Percentiles rank a stretch among this genome's conserved stretches.
These are phyloP conservation scores for Spongilla lacustris DNA, from an alignment of 37 sponge, comb jelly and placozoan genomes.

Conservation along the genomic window DNA sequence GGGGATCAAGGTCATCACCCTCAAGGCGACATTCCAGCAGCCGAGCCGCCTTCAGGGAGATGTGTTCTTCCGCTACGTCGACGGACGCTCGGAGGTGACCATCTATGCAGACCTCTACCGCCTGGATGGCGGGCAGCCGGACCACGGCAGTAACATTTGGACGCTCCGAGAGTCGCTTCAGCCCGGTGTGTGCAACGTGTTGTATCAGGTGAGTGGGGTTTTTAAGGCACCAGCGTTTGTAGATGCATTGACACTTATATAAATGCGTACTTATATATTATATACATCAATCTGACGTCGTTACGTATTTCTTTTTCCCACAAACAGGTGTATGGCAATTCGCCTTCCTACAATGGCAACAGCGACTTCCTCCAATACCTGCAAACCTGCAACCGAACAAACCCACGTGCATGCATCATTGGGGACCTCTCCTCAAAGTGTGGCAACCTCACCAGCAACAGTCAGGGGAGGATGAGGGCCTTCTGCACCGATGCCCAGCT, in stretches of 20 bases:
- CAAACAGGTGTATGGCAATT: constrained; percentile 27
- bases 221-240: no score
- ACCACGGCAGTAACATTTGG: not conserved
- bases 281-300: no score
- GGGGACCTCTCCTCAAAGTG: constrained; percentile 65
- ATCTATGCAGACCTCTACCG: constrained; percentile 42
- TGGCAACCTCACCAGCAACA: constrained; percentile 24
- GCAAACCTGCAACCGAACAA: not conserved
- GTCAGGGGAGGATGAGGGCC: not conserved
- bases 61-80: constrained; percentile 27
- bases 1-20: constrained; percentile 1
- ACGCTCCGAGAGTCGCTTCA: not conserved
- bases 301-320: no score
- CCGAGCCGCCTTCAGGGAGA: constrained; percentile 42
- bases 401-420: constrained; percentile 35
- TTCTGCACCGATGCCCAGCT: constrained; percentile 64
- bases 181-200: not conserved
- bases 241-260: no score
- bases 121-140: constrained; percentile 12
- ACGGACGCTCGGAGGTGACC: constrained; percentile 26
- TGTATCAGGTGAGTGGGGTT: not conserved
- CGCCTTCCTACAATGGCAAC: not conserved
- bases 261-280: no score
- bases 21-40: constrained; percentile 23
- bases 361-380: not conserved